Evolutionary conservation across 2,113 vertebrate species (phyloP).

Genomic region (Camelus bactrianus): DNA sequence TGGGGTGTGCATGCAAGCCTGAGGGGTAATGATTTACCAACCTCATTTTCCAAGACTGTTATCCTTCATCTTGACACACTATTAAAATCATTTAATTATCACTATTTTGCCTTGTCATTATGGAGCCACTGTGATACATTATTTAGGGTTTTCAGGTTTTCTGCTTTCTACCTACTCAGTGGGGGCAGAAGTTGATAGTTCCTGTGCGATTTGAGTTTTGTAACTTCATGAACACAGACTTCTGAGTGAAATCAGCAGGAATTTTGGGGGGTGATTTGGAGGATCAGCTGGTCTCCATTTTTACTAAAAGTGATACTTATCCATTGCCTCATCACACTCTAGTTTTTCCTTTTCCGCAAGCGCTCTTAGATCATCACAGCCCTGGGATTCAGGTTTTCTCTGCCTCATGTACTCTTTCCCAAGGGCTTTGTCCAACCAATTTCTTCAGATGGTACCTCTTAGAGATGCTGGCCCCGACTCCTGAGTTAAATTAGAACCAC

Average conservation of each 20-base stretch:
- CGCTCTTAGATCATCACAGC: neutral
- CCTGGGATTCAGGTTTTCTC: neutral
- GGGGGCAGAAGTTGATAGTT: neutral
- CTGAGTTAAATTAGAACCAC: neutral
- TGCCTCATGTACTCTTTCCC: neutral
- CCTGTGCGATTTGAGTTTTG: neutral
- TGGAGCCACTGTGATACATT: conserved; percentile 73
- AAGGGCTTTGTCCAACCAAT: neutral
- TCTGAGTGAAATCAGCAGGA: neutral
- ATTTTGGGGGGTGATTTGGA: neutral
- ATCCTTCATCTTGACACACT: conserved; percentile 86
- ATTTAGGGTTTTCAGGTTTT: conserved; percentile 79
- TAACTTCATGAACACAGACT: neutral
- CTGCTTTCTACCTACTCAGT: conserved; percentile 59
- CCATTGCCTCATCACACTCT: neutral
- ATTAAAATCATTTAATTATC: conserved; percentile 87
- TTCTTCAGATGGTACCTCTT: neutral
- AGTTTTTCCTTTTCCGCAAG: neutral
- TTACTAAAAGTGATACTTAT: neutral
- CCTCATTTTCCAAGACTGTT: conserved; percentile 78
- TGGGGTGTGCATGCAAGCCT: conserved; percentile 64
- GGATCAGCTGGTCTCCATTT: neutral
- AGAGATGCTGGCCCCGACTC: neutral
- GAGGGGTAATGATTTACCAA: conserved; percentile 79
- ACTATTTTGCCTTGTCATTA: conserved; percentile 82